Conservation (phyloP, 2,888 invertebrate species). For the Drosophila colorata region DNA sequence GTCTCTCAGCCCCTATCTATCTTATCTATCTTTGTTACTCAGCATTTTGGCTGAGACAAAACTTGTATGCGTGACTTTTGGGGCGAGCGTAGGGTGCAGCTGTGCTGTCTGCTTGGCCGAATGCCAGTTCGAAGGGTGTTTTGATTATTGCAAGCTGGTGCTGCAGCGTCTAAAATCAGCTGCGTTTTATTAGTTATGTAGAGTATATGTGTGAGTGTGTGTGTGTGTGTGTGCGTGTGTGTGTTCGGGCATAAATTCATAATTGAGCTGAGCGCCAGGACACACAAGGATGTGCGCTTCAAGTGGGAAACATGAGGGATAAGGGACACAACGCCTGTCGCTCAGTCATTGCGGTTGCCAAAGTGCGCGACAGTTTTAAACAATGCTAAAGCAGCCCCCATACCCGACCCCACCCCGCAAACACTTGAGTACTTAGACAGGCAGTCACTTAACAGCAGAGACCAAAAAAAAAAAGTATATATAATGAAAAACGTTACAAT, state of each 20-base stretch:
- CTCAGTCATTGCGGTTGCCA: constrained; percentile 41
- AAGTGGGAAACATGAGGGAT: constrained; percentile 12
- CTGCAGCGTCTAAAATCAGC: constrained; percentile 28
- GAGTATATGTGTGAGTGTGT: constrained; percentile 1
- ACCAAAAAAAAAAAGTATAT: constrained; percentile 21
- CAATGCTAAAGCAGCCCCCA: constrained; percentile 44
- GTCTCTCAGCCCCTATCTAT: constrained; percentile 6
- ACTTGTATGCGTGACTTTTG: constrained; percentile 3
- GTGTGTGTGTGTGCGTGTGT: constrained; percentile 5
- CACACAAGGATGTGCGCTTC: constrained; percentile 29
- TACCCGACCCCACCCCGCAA: constrained; percentile 11
- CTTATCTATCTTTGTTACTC: background rate
- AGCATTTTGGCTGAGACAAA: background rate
- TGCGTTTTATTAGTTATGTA: constrained; percentile 45
- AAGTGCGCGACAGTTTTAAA: constrained; percentile 70
- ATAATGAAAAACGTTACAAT: constrained; percentile 64
- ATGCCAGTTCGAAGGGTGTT: constrained; percentile 26
- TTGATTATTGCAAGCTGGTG: constrained; percentile 39
- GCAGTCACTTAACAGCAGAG: constrained; percentile 62
- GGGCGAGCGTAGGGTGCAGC: constrained; percentile 3
- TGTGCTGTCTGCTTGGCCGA: constrained; percentile 8
- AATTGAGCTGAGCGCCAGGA: constrained; percentile 57
- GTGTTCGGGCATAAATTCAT: constrained; percentile 65
- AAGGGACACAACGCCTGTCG: constrained; percentile 16
- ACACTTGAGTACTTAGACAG: constrained; percentile 76